Base-by-base conservation (phyloP, 2,797 vertebrate species). In the Halcyon leucocephala region DNA sequence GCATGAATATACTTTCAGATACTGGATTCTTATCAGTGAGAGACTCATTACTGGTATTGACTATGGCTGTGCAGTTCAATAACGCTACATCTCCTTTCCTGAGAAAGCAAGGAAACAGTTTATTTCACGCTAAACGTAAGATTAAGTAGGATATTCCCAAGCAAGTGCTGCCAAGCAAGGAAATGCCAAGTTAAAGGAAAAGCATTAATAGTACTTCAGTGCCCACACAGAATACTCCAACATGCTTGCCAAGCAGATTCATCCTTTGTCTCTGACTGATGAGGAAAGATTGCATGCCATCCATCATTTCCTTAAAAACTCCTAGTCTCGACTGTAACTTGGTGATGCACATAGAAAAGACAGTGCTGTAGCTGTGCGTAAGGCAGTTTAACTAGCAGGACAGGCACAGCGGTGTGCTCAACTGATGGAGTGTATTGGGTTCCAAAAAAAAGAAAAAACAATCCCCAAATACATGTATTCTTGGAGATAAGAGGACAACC, bases 21-120 rank as follows among this genome's bases (percentile, higher is more conserved):
- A 99, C 98, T 0, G 98, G 98, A 95, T 99, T 99, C 97, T 99
- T 99, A 97, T 99, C 99, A 0, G 97, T 98, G 28, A 99, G 98
- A 10, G 98, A 98, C 97, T 99, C 99, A 86, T 99, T 99, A 97
- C 98, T 99, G 39, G 99, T 99, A 93, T 99, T 99, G 44, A 99
- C 98, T 19, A 99, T 98, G 86, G 99, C 99, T 2, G 99, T 99
- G 98, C 99, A 99, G 97, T 99, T 99, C 96, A 99, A 89, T 66
- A 99, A 97, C 0, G 99, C 99, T 7, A 99, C 98, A 9, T 99
- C 98, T 14, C 99, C 99, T 35, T 97, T 98, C 98, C 99, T 99
- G 97, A 82, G 74, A 60, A 96, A 97, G 86, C 24, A 89, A 51
- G 69, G 31, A 73, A 90, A 91, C 16, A 49, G 46, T 44, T 92